phyloP scores from a whole-genome alignment of 2,888 invertebrate genomes.

The Tetranychus truncatus region DNA sequence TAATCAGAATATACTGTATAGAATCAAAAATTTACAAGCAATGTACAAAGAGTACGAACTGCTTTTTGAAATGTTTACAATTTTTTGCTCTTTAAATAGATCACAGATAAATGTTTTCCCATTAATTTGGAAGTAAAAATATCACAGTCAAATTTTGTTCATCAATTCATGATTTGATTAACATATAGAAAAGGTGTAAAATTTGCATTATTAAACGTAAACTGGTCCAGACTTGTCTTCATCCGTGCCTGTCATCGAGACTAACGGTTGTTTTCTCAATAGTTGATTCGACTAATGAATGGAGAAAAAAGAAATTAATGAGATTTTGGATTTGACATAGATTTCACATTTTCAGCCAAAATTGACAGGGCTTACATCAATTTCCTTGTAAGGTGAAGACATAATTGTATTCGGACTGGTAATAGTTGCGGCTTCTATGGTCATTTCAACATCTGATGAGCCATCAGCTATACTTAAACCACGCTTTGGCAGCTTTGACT shows the following conservation, averaged over 20 bases:
- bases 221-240: background rate
- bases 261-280: background rate
- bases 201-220: background rate
- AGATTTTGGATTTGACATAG: background rate
- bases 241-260: background rate
- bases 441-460: background rate
- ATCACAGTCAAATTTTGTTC: background rate
- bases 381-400: slow-evolving; percentile 2
- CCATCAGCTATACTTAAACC: background rate
- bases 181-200: background rate
- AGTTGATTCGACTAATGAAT: background rate
- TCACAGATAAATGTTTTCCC: too few relatives aligned
- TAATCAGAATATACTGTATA: too few relatives aligned
- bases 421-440: background rate
- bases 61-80: too few relatives aligned
- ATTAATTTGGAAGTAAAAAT: background rate
- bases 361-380: slow-evolving; percentile 1
- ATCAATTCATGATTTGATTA: too few relatives aligned
- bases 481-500: background rate
- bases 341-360: background rate
- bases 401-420: background rate
- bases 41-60: too few relatives aligned
- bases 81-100: too few relatives aligned
- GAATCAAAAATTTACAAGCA: too few relatives aligned
- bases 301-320: background rate